Conservation (phyloP, 2,888 invertebrate genomes). For the Axea sp. region DNA sequence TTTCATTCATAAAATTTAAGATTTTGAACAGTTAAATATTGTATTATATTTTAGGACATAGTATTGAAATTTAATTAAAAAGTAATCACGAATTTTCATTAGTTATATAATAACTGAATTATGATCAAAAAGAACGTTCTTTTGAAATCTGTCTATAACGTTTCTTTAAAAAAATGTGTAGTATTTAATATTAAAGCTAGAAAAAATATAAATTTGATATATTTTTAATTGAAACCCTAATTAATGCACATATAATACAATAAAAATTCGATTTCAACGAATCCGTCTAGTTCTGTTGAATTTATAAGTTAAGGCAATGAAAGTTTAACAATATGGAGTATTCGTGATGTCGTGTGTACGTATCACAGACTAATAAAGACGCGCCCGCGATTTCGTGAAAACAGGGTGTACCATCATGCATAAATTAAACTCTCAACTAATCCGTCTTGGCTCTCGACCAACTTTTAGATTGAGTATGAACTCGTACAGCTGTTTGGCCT, state of each 20-base stretch:
- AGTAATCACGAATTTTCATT: too few species aligned
- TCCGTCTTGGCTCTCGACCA: conserved; percentile 68
- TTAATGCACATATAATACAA: conserved; percentile 22
- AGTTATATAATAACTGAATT: too few species aligned
- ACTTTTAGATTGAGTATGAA: conserved; percentile 70
- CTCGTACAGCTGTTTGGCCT: conserved; percentile 68
- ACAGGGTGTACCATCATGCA: conserved; percentile 64
- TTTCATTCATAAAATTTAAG: too few species aligned
- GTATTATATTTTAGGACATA: too few species aligned
- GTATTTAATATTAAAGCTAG: too few species aligned
- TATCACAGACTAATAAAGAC: conserved; percentile 60
- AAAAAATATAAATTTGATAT: too few species aligned
- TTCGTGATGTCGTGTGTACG: conserved; percentile 58
- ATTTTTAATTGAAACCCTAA: too few species aligned
- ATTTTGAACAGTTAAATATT: too few species aligned
- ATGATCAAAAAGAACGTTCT: too few species aligned
- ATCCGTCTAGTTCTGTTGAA: conserved; percentile 43
- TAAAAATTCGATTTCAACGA: conserved; percentile 39
- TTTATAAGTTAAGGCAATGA: conserved; percentile 53
- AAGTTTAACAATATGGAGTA: conserved; percentile 57
- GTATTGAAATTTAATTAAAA: too few species aligned
- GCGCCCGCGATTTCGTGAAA: conserved; percentile 58
- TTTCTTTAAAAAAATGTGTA: too few species aligned
- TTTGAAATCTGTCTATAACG: too few species aligned
- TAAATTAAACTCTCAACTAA: conserved; percentile 70